Percentiles rank a stretch among this genome's conserved stretches.
phyloP scores from a whole-genome alignment of 2,888 invertebrate genomes.

The Fragum sueziense region DNA sequence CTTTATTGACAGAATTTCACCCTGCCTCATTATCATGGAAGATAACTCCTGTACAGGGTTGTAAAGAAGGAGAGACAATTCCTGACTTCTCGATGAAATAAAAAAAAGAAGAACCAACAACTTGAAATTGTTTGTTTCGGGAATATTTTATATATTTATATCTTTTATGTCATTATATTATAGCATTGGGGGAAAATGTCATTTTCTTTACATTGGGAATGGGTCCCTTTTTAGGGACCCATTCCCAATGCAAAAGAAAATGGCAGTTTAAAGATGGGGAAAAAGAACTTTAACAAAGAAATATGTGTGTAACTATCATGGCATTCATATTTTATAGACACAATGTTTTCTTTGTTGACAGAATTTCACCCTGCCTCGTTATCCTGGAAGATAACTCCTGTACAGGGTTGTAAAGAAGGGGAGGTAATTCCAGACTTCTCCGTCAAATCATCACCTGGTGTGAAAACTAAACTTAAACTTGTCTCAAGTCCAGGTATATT shows the following conservation, averaged over 20 bases:
- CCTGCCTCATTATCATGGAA: constrained; percentile 66
- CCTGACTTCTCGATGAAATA: constrained; percentile 69
- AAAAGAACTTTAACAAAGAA: too few species aligned
- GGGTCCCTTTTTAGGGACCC: too few species aligned
- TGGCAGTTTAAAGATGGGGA: too few species aligned
- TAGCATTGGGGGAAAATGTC: too few species aligned
- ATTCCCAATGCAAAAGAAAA: too few species aligned
- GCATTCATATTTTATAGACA: neutral
- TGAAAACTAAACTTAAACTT: constrained; percentile 61
- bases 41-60: constrained; percentile 54
- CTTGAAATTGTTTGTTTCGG: too few species aligned
- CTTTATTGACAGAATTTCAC: constrained; percentile 65
- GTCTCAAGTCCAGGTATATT: constrained; percentile 48
- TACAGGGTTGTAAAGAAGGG: constrained; percentile 50
- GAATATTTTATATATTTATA: too few species aligned
- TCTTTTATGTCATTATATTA: too few species aligned
- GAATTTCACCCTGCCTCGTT: constrained; percentile 66
- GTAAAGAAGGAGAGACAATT: constrained; percentile 60
- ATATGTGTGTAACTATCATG: too few species aligned
- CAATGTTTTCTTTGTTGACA: constrained; percentile 42
- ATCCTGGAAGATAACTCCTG: constrained; percentile 67
- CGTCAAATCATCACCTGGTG: constrained; percentile 65
- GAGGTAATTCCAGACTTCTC: constrained; percentile 67
- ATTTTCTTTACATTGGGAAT: too few species aligned
- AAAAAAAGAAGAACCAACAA: too few species aligned